Conservation (phyloP, 1,140 invertebrate species). For the Cardiocondyla obscurior region DNA sequence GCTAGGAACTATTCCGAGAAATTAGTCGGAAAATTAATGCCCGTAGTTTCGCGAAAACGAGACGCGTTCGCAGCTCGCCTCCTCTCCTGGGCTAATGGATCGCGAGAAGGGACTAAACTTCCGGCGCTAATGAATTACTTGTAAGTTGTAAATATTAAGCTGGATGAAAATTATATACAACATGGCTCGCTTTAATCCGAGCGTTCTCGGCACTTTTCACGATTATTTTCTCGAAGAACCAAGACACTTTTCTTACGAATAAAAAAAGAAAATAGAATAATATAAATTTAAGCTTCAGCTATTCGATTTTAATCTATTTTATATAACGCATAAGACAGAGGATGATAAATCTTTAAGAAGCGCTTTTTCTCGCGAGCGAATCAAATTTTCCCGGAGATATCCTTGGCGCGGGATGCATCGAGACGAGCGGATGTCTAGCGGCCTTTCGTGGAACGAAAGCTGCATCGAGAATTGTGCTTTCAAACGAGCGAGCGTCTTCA, state of each 20-base stretch:
- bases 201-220: background rate
- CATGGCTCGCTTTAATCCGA: background rate
- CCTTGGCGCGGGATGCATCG: constrained; percentile 1
- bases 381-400: constrained; percentile 16
- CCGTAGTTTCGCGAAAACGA: constrained; percentile 46
- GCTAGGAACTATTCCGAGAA: constrained; percentile 51
- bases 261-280: background rate
- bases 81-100: constrained; percentile 28
- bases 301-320: background rate
- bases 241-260: background rate
- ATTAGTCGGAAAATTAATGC: constrained; percentile 54
- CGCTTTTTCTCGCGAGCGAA: background rate
- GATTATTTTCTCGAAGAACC: background rate
- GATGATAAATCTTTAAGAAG: constrained; percentile 19
- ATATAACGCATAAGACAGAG: background rate
- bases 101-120: constrained; percentile 47
- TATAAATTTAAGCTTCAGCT: background rate
- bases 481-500: constrained; percentile 20
- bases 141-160: constrained; percentile 17
- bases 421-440: constrained; percentile 23
- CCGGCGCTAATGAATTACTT: constrained; percentile 36
- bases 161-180: background rate
- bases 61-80: constrained; percentile 25
- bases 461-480: constrained; percentile 64
- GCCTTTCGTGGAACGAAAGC: constrained; percentile 37